Evolutionary conservation across 1,140 invertebrate genomes (phyloP).

Genomic region (Orchesella cincta): DNA sequence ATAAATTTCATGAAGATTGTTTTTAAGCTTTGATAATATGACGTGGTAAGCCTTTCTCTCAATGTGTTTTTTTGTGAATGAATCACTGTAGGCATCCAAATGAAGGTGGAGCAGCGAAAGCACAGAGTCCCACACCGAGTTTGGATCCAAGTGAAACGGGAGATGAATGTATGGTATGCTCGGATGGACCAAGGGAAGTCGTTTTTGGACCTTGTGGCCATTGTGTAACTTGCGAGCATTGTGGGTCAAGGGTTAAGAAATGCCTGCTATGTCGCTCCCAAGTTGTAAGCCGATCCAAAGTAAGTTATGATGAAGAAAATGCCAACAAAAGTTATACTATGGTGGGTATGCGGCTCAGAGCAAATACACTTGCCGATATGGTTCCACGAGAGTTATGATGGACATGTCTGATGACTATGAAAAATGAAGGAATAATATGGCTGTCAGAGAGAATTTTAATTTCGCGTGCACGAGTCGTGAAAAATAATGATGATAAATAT

Average conservation of each 20-base stretch:
- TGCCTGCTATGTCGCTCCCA: conserved; percentile 88
- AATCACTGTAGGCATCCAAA: conserved; percentile 39
- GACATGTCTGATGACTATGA: conserved; percentile 48
- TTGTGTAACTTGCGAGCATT: conserved; percentile 86
- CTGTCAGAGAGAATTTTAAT: conserved; percentile 20
- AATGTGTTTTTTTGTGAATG: conserved; percentile 26
- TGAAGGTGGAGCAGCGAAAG: conserved; percentile 43
- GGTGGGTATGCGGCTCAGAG: not conserved
- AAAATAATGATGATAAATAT: conserved; percentile 31
- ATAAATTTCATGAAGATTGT: no score
- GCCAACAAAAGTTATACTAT: conserved; percentile 64
- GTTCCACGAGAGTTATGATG: conserved; percentile 29
- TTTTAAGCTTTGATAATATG: no score
- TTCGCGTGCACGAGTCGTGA: not conserved
- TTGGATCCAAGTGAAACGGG: conserved; percentile 46
- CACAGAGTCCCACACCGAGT: conserved; percentile 50
- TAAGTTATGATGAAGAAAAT: conserved; percentile 54
- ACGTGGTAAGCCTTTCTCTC: no score
- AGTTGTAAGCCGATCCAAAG: conserved; percentile 74
- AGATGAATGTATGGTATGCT: conserved; percentile 95
- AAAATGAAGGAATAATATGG: conserved; percentile 41
- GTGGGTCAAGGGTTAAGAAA: conserved; percentile 90
- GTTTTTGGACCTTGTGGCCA: conserved; percentile 76
- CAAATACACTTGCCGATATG: conserved; percentile 23
- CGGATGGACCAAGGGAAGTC: conserved; percentile 86